Percentiles rank a stretch among this genome's conserved stretches.
Evolutionary conservation across 2,113 vertebrate species (phyloP).

Genomic region (Plecturocebus donacophilus): DNA sequence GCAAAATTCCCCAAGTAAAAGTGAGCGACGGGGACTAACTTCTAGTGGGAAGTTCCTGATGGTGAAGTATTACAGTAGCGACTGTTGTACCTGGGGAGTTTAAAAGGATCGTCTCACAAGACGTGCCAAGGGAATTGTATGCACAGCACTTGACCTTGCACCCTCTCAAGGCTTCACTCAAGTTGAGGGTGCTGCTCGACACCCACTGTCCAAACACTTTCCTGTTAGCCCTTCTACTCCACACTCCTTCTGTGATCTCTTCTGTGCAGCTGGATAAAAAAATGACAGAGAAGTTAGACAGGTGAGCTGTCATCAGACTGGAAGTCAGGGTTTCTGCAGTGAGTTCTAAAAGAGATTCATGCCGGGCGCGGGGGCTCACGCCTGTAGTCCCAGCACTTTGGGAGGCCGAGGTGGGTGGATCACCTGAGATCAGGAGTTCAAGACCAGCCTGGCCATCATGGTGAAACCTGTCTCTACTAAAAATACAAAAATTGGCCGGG

Average conservation of each 20-base stretch:
- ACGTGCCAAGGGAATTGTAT: slow-evolving; percentile 81
- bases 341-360: neutral
- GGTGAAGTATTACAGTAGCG: neutral
- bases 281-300: neutral
- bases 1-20: neutral
- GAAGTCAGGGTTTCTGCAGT: neutral
- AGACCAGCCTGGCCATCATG: too few species aligned
- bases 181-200: slow-evolving; percentile 81
- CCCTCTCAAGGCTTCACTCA: slow-evolving; percentile 25
- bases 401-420: too few species aligned
- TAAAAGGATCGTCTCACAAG: slow-evolving; percentile 84
- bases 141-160: slow-evolving; percentile 87
- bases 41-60: neutral
- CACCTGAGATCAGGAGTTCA: too few species aligned
- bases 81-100: slow-evolving; percentile 78
- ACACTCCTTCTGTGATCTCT: slow-evolving; percentile 83
- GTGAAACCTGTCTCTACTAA: too few species aligned
- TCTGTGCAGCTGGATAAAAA: slow-evolving; percentile 83
- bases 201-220: slow-evolving; percentile 83
- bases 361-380: too few species aligned
- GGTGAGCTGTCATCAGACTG: neutral
- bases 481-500: too few species aligned
- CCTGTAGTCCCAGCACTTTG: too few species aligned
- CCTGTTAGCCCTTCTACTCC: slow-evolving; percentile 71
- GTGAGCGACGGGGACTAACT: neutral